Conservation (phyloP, 1,140 invertebrate genomes). For the Lutraria rhynchaena region DNA sequence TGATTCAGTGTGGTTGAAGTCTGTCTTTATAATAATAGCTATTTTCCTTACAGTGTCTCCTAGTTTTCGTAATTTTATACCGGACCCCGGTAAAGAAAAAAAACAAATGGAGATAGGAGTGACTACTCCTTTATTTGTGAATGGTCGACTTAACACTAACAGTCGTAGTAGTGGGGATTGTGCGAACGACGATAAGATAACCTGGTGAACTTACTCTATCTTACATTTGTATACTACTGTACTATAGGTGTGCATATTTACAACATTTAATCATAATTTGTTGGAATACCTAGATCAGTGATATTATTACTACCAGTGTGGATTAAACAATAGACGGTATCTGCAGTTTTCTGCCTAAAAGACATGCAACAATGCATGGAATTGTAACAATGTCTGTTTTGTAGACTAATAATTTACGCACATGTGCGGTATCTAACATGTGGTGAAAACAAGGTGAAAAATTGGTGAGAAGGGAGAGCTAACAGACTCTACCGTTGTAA, state of each 20-base stretch:
- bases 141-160: constrained; percentile 17
- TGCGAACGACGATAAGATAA: constrained; percentile 31
- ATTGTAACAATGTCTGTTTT: constrained; percentile 12
- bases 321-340: constrained; percentile 14
- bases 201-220: constrained; percentile 13
- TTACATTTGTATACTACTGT: constrained; percentile 11
- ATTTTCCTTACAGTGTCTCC: too few relatives aligned
- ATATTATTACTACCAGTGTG: neutral
- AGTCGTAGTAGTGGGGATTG: too few relatives aligned
- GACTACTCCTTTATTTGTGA: constrained; percentile 9
- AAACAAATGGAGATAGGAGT: too few relatives aligned
- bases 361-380: neutral
- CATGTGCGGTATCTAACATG: constrained; percentile 7
- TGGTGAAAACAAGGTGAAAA: constrained; percentile 27
- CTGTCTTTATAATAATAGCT: too few relatives aligned
- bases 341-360: too few relatives aligned
- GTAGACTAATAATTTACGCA: neutral
- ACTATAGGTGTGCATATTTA: neutral
- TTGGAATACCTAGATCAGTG: neutral
- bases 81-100: too few relatives aligned
- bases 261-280: constrained; percentile 1
- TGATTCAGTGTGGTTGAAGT: too few relatives aligned
- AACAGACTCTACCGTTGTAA: neutral
- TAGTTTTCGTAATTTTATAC: too few relatives aligned
- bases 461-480: neutral